phyloP scores from a whole-genome alignment of 2,113 vertebrate genomes.

The Xenopus tropicalis region DNA sequence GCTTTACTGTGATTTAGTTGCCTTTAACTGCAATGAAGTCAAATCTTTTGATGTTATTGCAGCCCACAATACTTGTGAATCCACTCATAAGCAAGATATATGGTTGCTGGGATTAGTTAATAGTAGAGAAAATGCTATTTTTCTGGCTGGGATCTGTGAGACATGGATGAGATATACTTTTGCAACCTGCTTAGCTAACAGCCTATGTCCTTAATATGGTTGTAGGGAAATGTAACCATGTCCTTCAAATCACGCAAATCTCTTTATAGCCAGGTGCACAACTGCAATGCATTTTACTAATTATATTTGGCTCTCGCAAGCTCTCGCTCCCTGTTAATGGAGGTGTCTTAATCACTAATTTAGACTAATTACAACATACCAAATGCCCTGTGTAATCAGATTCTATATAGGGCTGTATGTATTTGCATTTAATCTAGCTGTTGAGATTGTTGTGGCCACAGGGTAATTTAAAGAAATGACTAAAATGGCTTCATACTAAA shows the following conservation, averaged over 20 bases:
- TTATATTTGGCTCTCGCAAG: constrained; percentile 7
- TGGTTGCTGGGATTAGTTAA: constrained; percentile 5
- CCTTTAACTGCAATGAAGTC: constrained; percentile 12
- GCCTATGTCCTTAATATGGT: constrained; percentile 7
- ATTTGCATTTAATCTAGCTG: too few relatives aligned
- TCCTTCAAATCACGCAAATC: constrained; percentile 14
- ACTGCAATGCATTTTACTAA: constrained; percentile 16
- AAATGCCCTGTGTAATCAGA: not conserved
- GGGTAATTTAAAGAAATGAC: too few relatives aligned
- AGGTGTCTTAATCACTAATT: constrained; percentile 2
- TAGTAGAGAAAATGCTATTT: not conserved
- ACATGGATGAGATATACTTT: not conserved
- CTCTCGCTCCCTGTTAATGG: constrained; percentile 8
- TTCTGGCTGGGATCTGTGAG: not conserved
- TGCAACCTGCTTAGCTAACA: constrained; percentile 8
- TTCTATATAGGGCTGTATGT: not conserved
- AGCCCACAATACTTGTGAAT: constrained; percentile 1
- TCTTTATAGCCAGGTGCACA: constrained; percentile 10
- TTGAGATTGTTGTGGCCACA: too few relatives aligned
- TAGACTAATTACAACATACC: constrained; percentile 4
- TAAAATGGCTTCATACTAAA: too few relatives aligned
- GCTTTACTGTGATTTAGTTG: constrained; percentile 24
- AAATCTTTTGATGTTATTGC: constrained; percentile 20
- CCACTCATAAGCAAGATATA: constrained; percentile 1
- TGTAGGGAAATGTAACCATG: constrained; percentile 5